Evolutionary conservation across 2,797 vertebrate genomes (phyloP).

Genomic region (Tolypeutes matacus): DNA sequence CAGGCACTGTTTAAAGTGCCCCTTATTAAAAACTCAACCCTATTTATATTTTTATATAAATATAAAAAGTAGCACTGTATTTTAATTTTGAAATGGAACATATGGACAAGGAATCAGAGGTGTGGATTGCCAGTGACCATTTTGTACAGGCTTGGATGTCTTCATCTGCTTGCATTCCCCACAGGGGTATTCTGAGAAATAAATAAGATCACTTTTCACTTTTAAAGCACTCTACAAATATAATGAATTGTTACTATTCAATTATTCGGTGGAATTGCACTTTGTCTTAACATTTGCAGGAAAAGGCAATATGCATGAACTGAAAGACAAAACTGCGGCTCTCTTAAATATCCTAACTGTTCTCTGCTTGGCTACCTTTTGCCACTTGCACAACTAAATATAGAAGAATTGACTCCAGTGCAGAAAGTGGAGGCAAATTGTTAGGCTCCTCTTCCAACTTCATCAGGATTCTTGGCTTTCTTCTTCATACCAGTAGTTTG

Average conservation of each 20-base stretch:
- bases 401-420: constrained; percentile 34
- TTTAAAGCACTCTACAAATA: not conserved
- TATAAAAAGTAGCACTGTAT: constrained; percentile 18
- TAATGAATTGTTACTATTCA: not conserved
- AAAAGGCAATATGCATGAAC: not conserved
- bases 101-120: not conserved
- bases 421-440: constrained; percentile 55
- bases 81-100: constrained; percentile 56
- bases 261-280: not conserved
- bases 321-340: not conserved
- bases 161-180: not conserved
- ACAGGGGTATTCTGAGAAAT: constrained; percentile 21
- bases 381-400: constrained; percentile 43
- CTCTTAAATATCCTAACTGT: not conserved
- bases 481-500: constrained; percentile 77
- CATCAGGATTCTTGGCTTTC: constrained; percentile 79
- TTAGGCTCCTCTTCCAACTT: constrained; percentile 78
- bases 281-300: constrained; percentile 49
- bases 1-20: not conserved
- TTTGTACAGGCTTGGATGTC: not conserved
- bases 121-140: not conserved
- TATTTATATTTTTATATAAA: too few relatives aligned
- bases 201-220: not conserved
- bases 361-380: constrained; percentile 38
- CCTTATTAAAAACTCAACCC: constrained; percentile 21